Base-by-base conservation (phyloP, 2,113 vertebrate genomes). In the Chiloscyllium plagiosum region DNA sequence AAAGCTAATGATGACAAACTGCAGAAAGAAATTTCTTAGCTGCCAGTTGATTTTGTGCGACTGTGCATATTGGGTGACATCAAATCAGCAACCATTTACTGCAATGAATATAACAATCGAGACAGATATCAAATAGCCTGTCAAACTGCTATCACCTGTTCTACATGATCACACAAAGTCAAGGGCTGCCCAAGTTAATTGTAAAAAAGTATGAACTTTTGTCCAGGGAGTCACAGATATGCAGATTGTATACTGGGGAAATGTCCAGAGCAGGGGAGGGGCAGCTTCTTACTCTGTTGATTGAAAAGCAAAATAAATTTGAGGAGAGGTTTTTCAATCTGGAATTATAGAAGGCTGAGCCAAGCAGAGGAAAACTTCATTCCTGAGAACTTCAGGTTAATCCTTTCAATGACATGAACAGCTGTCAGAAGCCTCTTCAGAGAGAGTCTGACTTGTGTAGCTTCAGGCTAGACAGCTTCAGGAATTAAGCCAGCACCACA, bases 391-490 rank as follows among this genome's bases (percentile, higher is more conserved):
- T 65, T 92, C 19, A 66, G 89, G 89, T 93, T 93, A 93, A 93
- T 93, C 89, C 89, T 93, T 93, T 66, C 89, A 93, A 93, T 93
- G 33, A 93, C 65, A 93, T 17, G 33, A 66, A 93, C 61, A 93
- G 29, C 89, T 61, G n/a, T 93, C 89, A 68, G n/a, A 61, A 93
- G 10, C 89, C 37, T 66, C 89, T 93, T 66, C 89, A 93, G n/a
- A 65, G n/a, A 65, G 87, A 93, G 61, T 66, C 56, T 66, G 89
- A 93, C n/a, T 66, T 68, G 56, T 65, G n/a, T 93, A 66, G 33
- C 89, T 93, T 68, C 61, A 92, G 66, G 87, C 61, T 66, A 92
- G 89, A 92, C 89, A 92, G 89, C 61, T 66, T 92, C 89, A 93
- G 20, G 33, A 93, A 93, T 66, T 65, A 66, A 93, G 56, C 65